phyloP scores from a whole-genome alignment of 2,888 invertebrate species.

The Plagodis pulveraria region DNA sequence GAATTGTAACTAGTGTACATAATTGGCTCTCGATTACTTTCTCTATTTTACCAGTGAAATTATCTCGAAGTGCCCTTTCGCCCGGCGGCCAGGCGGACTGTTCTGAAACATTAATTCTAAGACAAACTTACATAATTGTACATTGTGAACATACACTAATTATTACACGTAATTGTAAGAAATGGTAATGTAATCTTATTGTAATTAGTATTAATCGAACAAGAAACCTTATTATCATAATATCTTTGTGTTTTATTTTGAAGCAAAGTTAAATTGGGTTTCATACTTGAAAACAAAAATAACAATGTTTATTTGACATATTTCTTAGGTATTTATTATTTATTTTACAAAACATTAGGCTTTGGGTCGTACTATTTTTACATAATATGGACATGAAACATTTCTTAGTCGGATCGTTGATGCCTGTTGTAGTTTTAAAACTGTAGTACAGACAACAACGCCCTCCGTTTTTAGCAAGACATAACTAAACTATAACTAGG shows the following conservation, averaged over 20 bases:
- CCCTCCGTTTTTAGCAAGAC: too few species aligned
- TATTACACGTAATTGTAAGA: constrained; percentile 73
- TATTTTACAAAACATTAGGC: too few species aligned
- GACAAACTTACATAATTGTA: constrained; percentile 75
- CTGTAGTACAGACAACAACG: too few species aligned
- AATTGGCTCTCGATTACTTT: constrained; percentile 56
- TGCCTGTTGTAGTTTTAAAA: too few species aligned
- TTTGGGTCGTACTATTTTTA: too few species aligned
- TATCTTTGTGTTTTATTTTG: constrained; percentile 74
- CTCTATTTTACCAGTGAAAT: constrained; percentile 58
- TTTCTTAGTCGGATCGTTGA: too few species aligned
- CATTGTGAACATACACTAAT: constrained; percentile 84
- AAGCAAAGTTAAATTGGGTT: too few species aligned
- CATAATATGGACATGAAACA: too few species aligned
- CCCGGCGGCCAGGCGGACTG: constrained; percentile 79
- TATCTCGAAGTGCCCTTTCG: constrained; percentile 80
- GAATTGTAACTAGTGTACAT: constrained; percentile 39
- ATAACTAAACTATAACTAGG: too few species aligned
- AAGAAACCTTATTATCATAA: constrained; percentile 85
- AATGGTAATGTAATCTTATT: constrained; percentile 81
- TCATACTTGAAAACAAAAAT: too few species aligned
- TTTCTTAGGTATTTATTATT: too few species aligned
- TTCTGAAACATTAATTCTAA: constrained; percentile 75
- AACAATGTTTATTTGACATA: too few species aligned
- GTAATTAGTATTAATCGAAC: constrained; percentile 83